Conservation (phyloP, 2,113 vertebrate genomes). For the Embiotoca jacksoni region DNA sequence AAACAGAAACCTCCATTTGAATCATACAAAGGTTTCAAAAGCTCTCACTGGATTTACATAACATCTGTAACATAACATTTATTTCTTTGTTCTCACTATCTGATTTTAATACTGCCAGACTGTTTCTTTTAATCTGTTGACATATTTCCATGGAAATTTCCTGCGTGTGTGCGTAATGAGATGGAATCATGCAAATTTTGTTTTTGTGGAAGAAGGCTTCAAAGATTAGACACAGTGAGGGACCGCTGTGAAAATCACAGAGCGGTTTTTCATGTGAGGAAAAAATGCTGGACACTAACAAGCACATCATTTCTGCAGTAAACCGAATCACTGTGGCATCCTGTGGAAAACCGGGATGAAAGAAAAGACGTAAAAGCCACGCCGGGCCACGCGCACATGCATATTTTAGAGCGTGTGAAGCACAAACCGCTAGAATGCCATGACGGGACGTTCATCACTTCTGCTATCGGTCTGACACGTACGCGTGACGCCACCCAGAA, state of each 20-base stretch:
- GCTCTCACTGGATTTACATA: background rate
- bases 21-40: background rate
- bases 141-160: background rate
- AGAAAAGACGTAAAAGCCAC: background rate
- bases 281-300: constrained; percentile 2
- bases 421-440: background rate
- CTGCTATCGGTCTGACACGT: no score
- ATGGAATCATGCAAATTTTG: constrained; percentile 16
- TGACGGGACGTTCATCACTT: no score
- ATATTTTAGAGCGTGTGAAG: background rate
- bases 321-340: background rate
- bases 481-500: background rate
- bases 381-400: background rate
- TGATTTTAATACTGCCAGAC: background rate
- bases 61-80: background rate
- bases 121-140: background rate
- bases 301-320: background rate
- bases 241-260: constrained; percentile 12
- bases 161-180: background rate
- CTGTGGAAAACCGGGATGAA: background rate
- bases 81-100: background rate
- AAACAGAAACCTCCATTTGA: background rate
- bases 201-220: background rate
- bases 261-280: background rate
- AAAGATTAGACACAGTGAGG: constrained; percentile 15